These are phyloP conservation scores for Muscicapa comitata DNA, from an alignment of 2,797 vertebrate genomes.

Conservation along the genomic window DNA sequence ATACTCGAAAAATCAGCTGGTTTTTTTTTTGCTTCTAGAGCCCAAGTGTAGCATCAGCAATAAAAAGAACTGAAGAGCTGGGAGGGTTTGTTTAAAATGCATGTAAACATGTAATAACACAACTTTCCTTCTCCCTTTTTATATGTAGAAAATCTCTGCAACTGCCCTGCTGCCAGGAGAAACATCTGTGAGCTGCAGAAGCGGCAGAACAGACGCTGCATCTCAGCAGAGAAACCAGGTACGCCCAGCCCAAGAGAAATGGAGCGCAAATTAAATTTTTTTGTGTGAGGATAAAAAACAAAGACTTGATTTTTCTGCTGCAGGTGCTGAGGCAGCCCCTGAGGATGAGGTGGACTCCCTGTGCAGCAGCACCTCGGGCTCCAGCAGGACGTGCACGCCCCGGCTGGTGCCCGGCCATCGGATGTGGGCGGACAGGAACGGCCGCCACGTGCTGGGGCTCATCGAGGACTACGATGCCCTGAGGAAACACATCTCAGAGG, in stretches of 20 bases:
- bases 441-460: slow-evolving; percentile 85
- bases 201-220: not conserved
- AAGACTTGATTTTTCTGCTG: not conserved
- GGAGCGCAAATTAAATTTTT: not conserved
- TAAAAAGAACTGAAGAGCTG: not conserved
- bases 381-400: slow-evolving; percentile 64
- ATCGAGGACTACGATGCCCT: slow-evolving; percentile 89
- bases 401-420: slow-evolving; percentile 79
- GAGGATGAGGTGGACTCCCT: slow-evolving; percentile 62
- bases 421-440: slow-evolving; percentile 84
- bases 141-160: slow-evolving; percentile 11
- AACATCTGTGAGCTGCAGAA: slow-evolving; percentile 28
- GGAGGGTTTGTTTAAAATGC: not conserved
- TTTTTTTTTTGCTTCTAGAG: not conserved
- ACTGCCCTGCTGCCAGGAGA: not conserved
- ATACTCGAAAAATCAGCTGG: not conserved
- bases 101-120: not conserved
- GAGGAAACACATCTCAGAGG: slow-evolving; percentile 84
- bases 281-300: not conserved
- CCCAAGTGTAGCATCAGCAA: not conserved
- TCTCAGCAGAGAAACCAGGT: slow-evolving; percentile 7
- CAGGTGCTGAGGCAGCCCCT: not conserved
- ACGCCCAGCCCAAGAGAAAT: not conserved
- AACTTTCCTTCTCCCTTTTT: not conserved
- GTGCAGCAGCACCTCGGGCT: slow-evolving; percentile 72